These are phyloP conservation scores for Hycleus cichorii DNA, from an alignment of 1,140 invertebrate species.

Conservation along the genomic window DNA sequence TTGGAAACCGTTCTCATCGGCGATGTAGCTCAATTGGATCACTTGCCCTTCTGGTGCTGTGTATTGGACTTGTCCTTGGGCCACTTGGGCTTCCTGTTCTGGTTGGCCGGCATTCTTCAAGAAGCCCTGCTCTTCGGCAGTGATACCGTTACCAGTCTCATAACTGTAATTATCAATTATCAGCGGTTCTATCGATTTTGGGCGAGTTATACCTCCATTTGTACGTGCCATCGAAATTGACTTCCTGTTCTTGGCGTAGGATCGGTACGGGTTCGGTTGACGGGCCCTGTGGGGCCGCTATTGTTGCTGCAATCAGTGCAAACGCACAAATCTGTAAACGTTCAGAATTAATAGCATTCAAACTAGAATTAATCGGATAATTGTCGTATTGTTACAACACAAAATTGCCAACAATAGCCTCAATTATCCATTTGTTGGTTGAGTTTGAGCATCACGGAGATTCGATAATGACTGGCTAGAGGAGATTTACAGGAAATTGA, in stretches of 20 bases:
- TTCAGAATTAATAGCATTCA: not conserved
- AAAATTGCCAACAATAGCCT: no score
- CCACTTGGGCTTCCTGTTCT: conserved; percentile 54
- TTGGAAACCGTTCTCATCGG: conserved; percentile 74
- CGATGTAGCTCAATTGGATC: conserved; percentile 65
- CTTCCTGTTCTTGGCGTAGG: conserved; percentile 51
- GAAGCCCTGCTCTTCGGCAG: conserved; percentile 59
- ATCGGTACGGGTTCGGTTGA: conserved; percentile 51
- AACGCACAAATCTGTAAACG: not conserved
- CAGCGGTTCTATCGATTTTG: conserved; percentile 20
- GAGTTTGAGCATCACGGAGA: no score
- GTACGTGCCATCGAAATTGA: conserved; percentile 60
- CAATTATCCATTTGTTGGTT: no score
- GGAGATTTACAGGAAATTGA: no score
- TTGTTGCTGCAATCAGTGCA: conserved; percentile 23
- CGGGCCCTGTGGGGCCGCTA: conserved; percentile 44
- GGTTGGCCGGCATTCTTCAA: conserved; percentile 48
- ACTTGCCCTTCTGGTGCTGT: conserved; percentile 64
- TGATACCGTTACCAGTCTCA: conserved; percentile 70
- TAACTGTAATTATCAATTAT: conserved; percentile 46
- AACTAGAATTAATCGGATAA: not conserved
- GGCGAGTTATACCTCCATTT: conserved; percentile 46
- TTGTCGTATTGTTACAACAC: no score
- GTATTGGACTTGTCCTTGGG: conserved; percentile 63
- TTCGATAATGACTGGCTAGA: no score